Conservation (phyloP, 2,888 invertebrate genomes). For the Lycocerus yunnanus region DNA sequence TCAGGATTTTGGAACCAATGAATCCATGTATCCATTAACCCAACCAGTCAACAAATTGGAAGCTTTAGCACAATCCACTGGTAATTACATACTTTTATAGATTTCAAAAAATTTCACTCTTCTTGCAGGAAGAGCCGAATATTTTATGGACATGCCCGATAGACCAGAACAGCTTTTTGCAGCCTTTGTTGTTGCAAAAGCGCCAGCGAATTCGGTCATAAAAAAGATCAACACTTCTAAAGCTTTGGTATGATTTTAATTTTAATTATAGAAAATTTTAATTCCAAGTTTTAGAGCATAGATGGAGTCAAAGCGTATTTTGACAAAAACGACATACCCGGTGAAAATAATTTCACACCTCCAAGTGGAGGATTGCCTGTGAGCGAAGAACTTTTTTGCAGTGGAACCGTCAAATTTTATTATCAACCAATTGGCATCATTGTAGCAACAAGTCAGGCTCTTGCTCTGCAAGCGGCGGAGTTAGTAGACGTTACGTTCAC, state of each 20-base stretch:
- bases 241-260: too few species aligned
- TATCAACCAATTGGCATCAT: slow-evolving; percentile 76
- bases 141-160: too few species aligned
- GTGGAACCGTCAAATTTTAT: slow-evolving; percentile 61
- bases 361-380: slow-evolving; percentile 60
- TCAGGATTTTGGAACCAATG: slow-evolving; percentile 65
- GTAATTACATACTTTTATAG: too few species aligned
- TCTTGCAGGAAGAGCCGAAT: too few species aligned
- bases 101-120: slow-evolving; percentile 19
- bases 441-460: slow-evolving; percentile 63
- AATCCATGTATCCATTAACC: slow-evolving; percentile 65
- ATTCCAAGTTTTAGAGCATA: neutral
- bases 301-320: neutral
- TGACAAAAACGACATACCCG: neutral
- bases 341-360: slow-evolving; percentile 41
- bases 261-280: too few species aligned
- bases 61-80: slow-evolving; percentile 42
- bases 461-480: slow-evolving; percentile 63
- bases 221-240: too few species aligned
- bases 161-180: too few species aligned
- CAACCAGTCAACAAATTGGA: slow-evolving; percentile 68
- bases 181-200: too few species aligned
- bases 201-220: too few species aligned
- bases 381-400: slow-evolving; percentile 57
- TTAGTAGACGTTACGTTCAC: slow-evolving; percentile 62